A percentile compares a stretch with the other conserved stretches of the same genome.
Conservation (phyloP, 2,797 vertebrate genomes). For the Arctocebus calabarensis region DNA sequence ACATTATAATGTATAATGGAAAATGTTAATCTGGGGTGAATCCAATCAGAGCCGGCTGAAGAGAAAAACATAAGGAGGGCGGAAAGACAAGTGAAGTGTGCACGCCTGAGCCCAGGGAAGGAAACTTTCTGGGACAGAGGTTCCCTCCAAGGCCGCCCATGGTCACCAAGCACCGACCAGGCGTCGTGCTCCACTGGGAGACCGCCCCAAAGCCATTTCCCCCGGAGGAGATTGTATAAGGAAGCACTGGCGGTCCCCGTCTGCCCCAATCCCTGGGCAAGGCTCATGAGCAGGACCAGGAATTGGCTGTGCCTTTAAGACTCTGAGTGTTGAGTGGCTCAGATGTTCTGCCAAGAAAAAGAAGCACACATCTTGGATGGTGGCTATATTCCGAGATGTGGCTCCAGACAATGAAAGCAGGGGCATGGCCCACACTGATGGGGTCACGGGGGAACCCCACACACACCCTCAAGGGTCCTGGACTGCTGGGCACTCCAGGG, state of each 20-base stretch:
- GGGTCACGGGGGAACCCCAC: neutral
- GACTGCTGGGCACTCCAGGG: neutral
- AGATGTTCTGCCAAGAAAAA: neutral
- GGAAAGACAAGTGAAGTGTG: neutral
- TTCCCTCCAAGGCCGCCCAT: neutral
- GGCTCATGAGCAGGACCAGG: neutral
- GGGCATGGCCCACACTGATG: neutral
- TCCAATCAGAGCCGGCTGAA: slow-evolving; percentile 56
- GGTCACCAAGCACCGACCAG: neutral
- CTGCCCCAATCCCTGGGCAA: neutral
- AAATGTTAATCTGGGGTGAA: slow-evolving; percentile 81
- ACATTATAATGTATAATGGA: slow-evolving; percentile 73
- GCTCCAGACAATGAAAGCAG: neutral
- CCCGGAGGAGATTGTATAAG: rapidly evolving
- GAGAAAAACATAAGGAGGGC: neutral
- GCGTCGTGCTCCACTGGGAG: neutral
- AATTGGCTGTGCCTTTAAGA: rapidly evolving
- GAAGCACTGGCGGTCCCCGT: rapidly evolving
- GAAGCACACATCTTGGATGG: neutral
- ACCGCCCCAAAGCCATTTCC: neutral
- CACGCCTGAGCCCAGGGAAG: rapidly evolving
- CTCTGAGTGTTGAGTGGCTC: rapidly evolving
- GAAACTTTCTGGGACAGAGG: neutral
- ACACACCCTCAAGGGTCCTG: neutral
- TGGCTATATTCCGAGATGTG: neutral